Conservation (phyloP, 2,797 vertebrate genomes). For the Eurystomus glaucurus region DNA sequence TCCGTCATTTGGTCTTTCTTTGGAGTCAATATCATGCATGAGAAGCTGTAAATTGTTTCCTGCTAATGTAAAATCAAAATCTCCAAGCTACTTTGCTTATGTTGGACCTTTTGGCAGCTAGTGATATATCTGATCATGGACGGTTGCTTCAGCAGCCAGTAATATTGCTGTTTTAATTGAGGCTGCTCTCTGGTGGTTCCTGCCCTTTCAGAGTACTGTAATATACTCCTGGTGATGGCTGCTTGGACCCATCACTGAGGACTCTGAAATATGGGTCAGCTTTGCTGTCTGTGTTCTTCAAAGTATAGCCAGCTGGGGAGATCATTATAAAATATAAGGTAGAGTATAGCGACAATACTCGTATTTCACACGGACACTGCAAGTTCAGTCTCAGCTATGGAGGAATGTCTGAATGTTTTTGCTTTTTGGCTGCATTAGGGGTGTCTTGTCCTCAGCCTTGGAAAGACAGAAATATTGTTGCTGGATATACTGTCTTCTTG, state of each 20-base stretch:
- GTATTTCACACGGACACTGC: not conserved
- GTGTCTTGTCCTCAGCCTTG: conserved; percentile 13
- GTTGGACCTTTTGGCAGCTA: not conserved
- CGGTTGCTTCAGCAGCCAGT: not conserved
- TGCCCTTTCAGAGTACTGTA: not conserved
- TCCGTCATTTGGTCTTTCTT: not conserved
- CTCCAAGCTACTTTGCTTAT: not conserved
- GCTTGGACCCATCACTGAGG: not conserved
- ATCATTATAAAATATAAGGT: not conserved
- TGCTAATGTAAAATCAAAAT: not conserved
- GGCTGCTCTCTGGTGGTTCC: not conserved
- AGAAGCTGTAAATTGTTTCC: not conserved
- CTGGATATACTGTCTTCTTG: conserved; percentile 3
- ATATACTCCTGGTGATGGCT: not conserved
- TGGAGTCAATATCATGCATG: not conserved
- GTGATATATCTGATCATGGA: not conserved
- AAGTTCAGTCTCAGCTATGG: conserved; percentile 20
- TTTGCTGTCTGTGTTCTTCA: conserved; percentile 16
- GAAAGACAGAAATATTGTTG: conserved; percentile 42
- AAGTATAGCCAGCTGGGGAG: not conserved
- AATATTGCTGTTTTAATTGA: not conserved
- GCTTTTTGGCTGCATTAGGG: not conserved
- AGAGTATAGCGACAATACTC: not conserved
- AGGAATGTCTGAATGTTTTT: conserved; percentile 32
- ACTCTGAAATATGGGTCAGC: not conserved